phyloP scores from a whole-genome alignment of 1,140 invertebrate species.

The Adelges cooleyi region DNA sequence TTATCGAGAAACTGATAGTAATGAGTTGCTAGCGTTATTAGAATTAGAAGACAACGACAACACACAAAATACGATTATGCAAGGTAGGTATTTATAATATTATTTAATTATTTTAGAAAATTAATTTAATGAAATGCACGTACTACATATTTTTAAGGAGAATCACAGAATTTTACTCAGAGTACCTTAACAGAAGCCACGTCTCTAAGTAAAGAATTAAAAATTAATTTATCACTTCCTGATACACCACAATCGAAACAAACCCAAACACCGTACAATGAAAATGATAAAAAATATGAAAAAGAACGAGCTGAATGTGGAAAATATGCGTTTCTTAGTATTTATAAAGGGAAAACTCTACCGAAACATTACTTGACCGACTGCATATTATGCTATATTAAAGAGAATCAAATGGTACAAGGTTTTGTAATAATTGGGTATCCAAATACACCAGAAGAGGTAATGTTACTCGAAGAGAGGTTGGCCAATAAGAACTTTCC shows the following conservation, averaged over 20 bases:
- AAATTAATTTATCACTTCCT: no score
- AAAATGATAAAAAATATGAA: neutral
- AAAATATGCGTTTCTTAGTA: neutral
- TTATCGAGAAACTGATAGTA: neutral
- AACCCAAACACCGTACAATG: neutral
- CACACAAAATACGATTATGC: no score
- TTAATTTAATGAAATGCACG: no score
- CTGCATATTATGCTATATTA: conserved; percentile 2
- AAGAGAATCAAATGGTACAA: neutral
- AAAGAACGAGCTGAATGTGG: neutral
- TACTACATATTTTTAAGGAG: no score
- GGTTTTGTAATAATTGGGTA: neutral
- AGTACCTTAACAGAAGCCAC: no score
- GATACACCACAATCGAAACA: neutral
- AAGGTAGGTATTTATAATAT: no score
- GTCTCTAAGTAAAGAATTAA: no score
- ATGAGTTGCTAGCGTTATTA: neutral
- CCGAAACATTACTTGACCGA: neutral
- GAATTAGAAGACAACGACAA: no score
- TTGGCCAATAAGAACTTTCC: neutral
- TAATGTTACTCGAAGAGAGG: conserved; percentile 11
- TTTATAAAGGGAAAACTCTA: neutral
- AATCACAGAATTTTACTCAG: no score
- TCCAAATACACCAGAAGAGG: neutral
- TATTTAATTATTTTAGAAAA: no score